These are phyloP conservation scores for Brachionus angularis DNA, from an alignment of 1,140 invertebrate genomes.

Conservation along the genomic window DNA sequence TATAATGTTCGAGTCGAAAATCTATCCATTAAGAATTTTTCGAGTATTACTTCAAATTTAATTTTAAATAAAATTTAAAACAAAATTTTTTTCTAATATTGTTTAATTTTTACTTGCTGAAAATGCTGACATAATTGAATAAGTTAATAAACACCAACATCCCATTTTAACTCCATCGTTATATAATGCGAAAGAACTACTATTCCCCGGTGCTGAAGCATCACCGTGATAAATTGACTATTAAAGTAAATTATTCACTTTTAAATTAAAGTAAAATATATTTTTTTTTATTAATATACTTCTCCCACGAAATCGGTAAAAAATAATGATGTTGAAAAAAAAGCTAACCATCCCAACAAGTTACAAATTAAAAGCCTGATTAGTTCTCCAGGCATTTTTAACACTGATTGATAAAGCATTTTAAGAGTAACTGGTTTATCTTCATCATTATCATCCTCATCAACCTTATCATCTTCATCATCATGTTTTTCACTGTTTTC, in stretches of 20 bases:
- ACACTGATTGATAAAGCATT: slow-evolving; percentile 23
- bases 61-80: neutral
- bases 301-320: slow-evolving; percentile 36
- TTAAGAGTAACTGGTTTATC: slow-evolving; percentile 40
- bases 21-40: slow-evolving; percentile 37
- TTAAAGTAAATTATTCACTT: neutral
- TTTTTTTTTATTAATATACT: neutral
- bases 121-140: slow-evolving; percentile 58
- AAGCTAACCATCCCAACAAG: slow-evolving; percentile 36
- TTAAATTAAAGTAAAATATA: neutral
- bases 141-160: slow-evolving; percentile 60
- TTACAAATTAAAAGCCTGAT: neutral
- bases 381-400: slow-evolving; percentile 29
- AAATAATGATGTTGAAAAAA: slow-evolving; percentile 34
- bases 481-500: neutral
- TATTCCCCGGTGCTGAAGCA: slow-evolving; percentile 55
- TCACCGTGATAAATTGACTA: slow-evolving; percentile 60
- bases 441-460: slow-evolving; percentile 14
- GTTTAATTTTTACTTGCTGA: slow-evolving; percentile 50
- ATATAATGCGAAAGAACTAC: slow-evolving; percentile 52
- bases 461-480: neutral
- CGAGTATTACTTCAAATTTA: slow-evolving; percentile 14
- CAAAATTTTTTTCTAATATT: neutral
- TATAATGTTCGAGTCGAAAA: slow-evolving; percentile 29
- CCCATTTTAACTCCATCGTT: slow-evolving; percentile 61